Percentiles rank a stretch among this genome's conserved stretches.
Conservation (phyloP, 1,140 invertebrate species). For the Phymastichus coffea region DNA sequence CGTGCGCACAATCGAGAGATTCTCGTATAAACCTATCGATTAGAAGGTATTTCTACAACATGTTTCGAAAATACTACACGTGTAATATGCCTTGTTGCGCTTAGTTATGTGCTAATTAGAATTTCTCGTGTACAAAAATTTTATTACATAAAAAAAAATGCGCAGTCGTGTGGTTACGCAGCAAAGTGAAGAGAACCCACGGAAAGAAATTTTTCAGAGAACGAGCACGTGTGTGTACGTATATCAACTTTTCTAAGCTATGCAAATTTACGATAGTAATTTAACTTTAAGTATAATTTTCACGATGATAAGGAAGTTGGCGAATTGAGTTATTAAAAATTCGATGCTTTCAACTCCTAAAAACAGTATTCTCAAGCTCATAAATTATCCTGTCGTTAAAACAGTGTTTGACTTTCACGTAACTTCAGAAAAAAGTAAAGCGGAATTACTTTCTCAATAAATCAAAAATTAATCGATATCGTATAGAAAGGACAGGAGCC, state of each 20-base stretch:
- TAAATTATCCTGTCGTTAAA: neutral
- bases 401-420: neutral
- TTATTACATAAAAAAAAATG: neutral
- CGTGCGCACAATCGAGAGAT: too few relatives aligned
- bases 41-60: too few relatives aligned
- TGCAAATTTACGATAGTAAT: conserved; percentile 15
- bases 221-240: too few relatives aligned
- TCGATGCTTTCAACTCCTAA: neutral
- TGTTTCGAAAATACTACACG: too few relatives aligned
- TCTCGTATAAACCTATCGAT: too few relatives aligned
- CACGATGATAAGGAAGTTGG: conserved; percentile 17
- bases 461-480: neutral
- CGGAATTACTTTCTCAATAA: too few relatives aligned
- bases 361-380: neutral
- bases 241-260: neutral
- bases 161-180: neutral
- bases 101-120: neutral
- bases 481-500: neutral
- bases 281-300: conserved; percentile 16
- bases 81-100: neutral
- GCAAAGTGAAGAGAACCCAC: neutral
- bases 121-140: neutral
- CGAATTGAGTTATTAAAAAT: conserved; percentile 18
- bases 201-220: conserved; percentile 4
- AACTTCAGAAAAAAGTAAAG: too few relatives aligned